Evolutionary conservation across 2,888 invertebrate species (phyloP), one percentile per base, ranked within the genome.

Genomic region (Ischnura elegans): DNA sequence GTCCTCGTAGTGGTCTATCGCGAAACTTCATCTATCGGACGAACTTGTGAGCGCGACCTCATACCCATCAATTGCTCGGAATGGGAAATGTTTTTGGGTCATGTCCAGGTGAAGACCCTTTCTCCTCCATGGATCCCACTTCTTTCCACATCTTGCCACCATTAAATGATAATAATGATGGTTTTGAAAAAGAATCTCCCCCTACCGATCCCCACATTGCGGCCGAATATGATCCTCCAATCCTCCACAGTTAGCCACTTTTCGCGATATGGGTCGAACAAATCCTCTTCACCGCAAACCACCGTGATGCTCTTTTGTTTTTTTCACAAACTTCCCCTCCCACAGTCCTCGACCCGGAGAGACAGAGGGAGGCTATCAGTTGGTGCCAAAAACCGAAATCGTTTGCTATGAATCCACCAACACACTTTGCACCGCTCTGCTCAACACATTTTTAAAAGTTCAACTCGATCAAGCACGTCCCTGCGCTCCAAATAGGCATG

Each of bases 31-130:
- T 1, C 25, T 61, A n/a, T n/a, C 8, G 61, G 6, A 61, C n/a
- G n/a, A 19, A 13, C 61, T 0, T 19, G 61, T 21, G 25, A 61
- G 25, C 25, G 4, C 29, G 8, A 29, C 76, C 29, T 36, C 29
- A 36, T 76, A 8, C 29, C 16, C 10, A 2, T 25, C 76, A 13
- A 0, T 76, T 10, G 10, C 25, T 36, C 36, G 36, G 76, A 36
- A 36, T 36, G 36, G 76, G 8, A 13, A 76, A 16, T 19, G 25
- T 5, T 25, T 29, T 90, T 90, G 90, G 90, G 42, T 43, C 16
- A 8, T 42, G 87, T 87, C 87, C 87, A 87, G 87, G 55, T 55
- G 51, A 51, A 55, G 36, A 61, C 16, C 16, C 61, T 21, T 19
- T 36, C 36, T 2, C 36, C 16, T 4, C 13, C 16, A 8, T 36